Evolutionary conservation across 2,888 invertebrate species (phyloP), one percentile per base, ranked within the genome.

Genomic region (Noctua janthe): DNA sequence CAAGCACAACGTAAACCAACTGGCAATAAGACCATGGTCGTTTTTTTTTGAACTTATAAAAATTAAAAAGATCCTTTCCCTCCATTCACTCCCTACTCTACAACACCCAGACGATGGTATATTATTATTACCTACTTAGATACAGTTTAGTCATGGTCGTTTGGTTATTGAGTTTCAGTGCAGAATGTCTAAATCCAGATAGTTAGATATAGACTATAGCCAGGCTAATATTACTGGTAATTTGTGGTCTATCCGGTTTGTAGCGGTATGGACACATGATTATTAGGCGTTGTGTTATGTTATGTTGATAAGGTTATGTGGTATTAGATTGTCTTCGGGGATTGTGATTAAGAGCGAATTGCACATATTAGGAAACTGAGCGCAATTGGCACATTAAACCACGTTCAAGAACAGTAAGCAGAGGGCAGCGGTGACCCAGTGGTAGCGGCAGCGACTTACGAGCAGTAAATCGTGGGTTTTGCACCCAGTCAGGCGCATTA

Each of bases 81-180:
- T 87, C 64, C 75, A 80, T 80, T 78, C 7, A 20, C 39, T 56
- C 2, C 0, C 0, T 78, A 66, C n/a, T 84, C 87, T 13, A 6
- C 66, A 78, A 20, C 29, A 67, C 29, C 66, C 64, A 84, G 74
- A 74, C 82, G 64, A 62, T 77, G 76, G 67, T 83, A 90, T 88
- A 90, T 88, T 87, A 86, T 83, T 85, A 87, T 89, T 86, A 80
- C 64, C 64, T 84, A 86, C 78, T 88, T 88, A 87, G 80, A 74
- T 87, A 76, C 86, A 83, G 89, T 89, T 88, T 86, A 87, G 88
- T 88, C 86, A 86, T 71, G 89, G 89, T 80, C 84, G 86, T 88
- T 88, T 89, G 85, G 85, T 87, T 88, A 88, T 88, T 83, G 88
- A 88, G 89, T 88, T 89, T 79, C 82, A 70, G 74, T 74, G 67